These are phyloP conservation scores for Hydractinia echinata DNA, from an alignment of 30 jellyfish, hydroid and myxozoan genomes.

Conservation along the genomic window DNA sequence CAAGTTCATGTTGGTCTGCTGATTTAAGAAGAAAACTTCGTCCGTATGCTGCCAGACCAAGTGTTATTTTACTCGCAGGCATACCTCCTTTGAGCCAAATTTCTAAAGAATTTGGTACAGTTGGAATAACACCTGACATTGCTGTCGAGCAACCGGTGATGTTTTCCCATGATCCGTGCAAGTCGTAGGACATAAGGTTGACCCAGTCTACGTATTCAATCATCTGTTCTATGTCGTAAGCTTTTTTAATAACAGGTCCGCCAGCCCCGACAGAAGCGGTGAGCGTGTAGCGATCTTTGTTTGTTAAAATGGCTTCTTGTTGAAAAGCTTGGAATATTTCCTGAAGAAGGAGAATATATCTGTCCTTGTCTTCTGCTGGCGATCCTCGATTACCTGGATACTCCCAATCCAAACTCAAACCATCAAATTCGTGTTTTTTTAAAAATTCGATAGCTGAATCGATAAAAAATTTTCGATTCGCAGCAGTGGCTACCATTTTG, in stretches of 20 bases:
- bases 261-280: conserved; percentile 98
- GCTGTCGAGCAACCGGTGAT: conserved; percentile 91
- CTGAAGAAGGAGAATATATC: conserved; percentile 55
- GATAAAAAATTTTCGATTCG: conserved; percentile 65
- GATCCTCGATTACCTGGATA: conserved; percentile 91
- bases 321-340: conserved; percentile 65
- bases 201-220: conserved; percentile 72
- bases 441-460: conserved; percentile 69
- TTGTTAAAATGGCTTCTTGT: conserved; percentile 43
- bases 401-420: conserved; percentile 90
- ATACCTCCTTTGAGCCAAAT: conserved; percentile 80
- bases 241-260: conserved; percentile 63
- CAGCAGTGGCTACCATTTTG: conserved; percentile 88
- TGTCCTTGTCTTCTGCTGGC: conserved; percentile 85
- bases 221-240: conserved; percentile 66
- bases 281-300: conserved; percentile 45
- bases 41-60: conserved; percentile 91
- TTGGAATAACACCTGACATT: conserved; percentile 37
- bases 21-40: conserved; percentile 60
- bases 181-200: conserved; percentile 90
- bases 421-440: conserved; percentile 69
- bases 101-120: conserved; percentile 65
- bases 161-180: conserved; percentile 94
- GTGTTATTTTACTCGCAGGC: conserved; percentile 79
- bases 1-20: conserved; percentile 55